These are phyloP conservation scores for Pipistrellus kuhlii DNA, from an alignment of 2,797 vertebrate species.

Conservation along the genomic window DNA sequence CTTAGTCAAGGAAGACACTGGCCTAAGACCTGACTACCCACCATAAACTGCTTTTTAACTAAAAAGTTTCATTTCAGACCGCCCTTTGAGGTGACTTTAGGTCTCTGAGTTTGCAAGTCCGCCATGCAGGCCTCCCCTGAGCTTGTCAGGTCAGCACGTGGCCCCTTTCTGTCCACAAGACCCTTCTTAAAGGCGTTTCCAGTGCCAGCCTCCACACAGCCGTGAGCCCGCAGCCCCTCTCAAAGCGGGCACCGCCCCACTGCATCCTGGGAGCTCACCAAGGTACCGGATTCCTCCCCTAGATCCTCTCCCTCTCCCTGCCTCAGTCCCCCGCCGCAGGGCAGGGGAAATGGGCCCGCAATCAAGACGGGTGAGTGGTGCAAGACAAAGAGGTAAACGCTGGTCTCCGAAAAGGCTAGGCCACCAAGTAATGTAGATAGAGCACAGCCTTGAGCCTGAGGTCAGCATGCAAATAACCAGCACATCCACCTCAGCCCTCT, in stretches of 20 bases:
- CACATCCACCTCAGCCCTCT: neutral
- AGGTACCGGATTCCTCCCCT: neutral
- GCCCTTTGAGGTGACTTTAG: too few relatives aligned
- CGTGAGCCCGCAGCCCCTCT: neutral
- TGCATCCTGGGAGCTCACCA: neutral
- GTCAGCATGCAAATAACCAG: accelerated
- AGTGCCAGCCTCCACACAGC: neutral
- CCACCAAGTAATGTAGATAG: neutral
- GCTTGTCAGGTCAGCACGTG: too few relatives aligned
- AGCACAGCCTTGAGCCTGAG: neutral
- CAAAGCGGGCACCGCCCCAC: neutral
- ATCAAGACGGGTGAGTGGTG: neutral
- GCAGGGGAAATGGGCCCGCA: neutral
- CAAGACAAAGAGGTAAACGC: neutral
- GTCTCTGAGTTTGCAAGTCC: too few relatives aligned
- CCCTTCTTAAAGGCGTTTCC: neutral
- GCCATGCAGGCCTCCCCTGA: too few relatives aligned
- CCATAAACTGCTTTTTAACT: too few relatives aligned
- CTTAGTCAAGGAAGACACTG: too few relatives aligned
- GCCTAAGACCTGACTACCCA: too few relatives aligned
- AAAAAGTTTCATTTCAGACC: too few relatives aligned
- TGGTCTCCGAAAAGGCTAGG: neutral
- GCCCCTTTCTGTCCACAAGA: neutral
- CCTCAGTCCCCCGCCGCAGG: neutral
- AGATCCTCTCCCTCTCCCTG: neutral